Evolutionary conservation across 2,797 vertebrate genomes (phyloP).

Genomic region (Dendrocincla tyrannina): DNA sequence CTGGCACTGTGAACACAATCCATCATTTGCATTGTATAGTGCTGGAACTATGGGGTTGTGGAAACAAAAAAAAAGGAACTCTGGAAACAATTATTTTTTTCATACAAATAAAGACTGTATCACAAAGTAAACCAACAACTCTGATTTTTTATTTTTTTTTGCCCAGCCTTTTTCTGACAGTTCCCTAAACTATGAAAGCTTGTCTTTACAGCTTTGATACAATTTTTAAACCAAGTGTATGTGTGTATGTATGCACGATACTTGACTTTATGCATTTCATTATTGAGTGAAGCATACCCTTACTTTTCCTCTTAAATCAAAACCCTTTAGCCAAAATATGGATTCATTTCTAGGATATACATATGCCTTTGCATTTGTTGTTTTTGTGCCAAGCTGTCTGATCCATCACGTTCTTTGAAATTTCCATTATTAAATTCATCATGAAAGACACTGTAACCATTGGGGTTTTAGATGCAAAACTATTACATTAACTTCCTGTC

Average conservation of each 20-base stretch:
- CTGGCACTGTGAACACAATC: not conserved
- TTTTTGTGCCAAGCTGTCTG: not conserved
- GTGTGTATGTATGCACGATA: not conserved
- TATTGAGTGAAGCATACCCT: not conserved
- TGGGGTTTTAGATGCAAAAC: not conserved
- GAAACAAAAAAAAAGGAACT: not conserved
- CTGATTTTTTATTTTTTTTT: not conserved
- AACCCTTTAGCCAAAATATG: not conserved
- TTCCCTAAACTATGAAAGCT: not conserved
- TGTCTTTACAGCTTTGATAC: not conserved
- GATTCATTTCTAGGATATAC: not conserved
- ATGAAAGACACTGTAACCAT: not conserved
- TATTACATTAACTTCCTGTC: not conserved
- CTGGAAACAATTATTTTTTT: slow-evolving; percentile 23
- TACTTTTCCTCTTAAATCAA: not conserved
- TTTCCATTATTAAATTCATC: not conserved
- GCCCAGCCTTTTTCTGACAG: not conserved
- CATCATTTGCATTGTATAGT: not conserved
- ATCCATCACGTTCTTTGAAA: not conserved
- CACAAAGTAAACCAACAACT: not conserved
- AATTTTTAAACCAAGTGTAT: not conserved
- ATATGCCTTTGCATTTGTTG: not conserved
- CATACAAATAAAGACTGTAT: not conserved
- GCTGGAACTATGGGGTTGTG: not conserved
- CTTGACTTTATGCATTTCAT: not conserved